Conservation (phyloP, 2,888 invertebrate genomes). For the Charanyca ferruginea region DNA sequence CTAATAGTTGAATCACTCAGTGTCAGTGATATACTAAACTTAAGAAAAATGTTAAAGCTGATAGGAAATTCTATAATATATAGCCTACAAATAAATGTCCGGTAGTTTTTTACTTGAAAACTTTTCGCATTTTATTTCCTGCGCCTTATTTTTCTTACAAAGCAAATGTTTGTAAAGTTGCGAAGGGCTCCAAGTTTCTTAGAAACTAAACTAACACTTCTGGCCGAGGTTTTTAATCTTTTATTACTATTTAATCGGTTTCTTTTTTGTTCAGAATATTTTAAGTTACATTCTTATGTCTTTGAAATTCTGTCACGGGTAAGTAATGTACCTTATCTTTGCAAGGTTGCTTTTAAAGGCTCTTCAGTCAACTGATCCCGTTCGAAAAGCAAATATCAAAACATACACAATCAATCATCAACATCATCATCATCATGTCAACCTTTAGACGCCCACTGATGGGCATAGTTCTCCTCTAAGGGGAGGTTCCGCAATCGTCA, state of each 20-base stretch:
- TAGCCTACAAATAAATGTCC: conserved; percentile 47
- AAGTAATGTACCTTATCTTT: too few species aligned
- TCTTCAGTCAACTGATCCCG: too few species aligned
- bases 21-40: too few species aligned
- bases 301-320: too few species aligned
- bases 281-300: neutral
- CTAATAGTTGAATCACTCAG: too few species aligned
- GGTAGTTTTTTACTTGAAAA: conserved; percentile 47
- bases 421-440: too few species aligned
- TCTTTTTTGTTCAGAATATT: neutral
- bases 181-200: conserved; percentile 46
- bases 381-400: too few species aligned
- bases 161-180: conserved; percentile 48
- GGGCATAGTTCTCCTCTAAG: too few species aligned
- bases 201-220: conserved; percentile 51
- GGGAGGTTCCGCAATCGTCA: too few species aligned
- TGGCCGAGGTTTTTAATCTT: conserved; percentile 45
- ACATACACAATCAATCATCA: too few species aligned
- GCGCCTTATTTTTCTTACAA: conserved; percentile 52
- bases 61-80: conserved; percentile 36
- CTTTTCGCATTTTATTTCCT: conserved; percentile 39
- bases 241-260: conserved; percentile 33
- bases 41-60: neutral
- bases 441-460: too few species aligned
- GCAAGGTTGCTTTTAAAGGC: too few species aligned